Evolutionary conservation across 2,888 invertebrate genomes (phyloP).

Genomic region (Ernsta delagoae): DNA sequence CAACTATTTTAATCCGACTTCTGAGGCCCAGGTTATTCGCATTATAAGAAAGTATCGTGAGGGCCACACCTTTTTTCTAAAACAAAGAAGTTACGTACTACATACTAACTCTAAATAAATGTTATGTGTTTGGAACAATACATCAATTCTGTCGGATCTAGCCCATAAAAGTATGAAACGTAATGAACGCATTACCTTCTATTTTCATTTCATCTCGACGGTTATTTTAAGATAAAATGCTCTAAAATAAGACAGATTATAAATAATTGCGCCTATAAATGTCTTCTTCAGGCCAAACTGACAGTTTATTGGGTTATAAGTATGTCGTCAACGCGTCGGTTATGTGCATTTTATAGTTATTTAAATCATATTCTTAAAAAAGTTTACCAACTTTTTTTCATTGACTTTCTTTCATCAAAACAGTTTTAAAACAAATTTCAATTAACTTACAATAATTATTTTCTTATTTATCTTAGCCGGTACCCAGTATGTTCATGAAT

Average conservation of each 20-base stretch:
- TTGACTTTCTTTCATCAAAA: background rate
- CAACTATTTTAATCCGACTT: background rate
- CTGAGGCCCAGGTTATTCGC: background rate
- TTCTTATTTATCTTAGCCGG: no score
- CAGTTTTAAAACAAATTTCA: background rate
- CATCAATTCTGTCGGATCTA: no score
- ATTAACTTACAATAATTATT: background rate
- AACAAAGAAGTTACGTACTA: no score
- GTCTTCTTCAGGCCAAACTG: slow-evolving; percentile 55
- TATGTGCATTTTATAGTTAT: slow-evolving; percentile 67
- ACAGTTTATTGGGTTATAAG: slow-evolving; percentile 68
- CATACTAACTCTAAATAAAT: no score
- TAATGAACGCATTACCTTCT: no score
- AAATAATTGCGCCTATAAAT: slow-evolving; percentile 52
- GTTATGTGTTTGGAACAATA: no score
- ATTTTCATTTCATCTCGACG: background rate
- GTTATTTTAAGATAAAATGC: background rate
- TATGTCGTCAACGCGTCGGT: slow-evolving; percentile 62
- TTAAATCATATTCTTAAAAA: slow-evolving; percentile 73
- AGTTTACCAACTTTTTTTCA: slow-evolving; percentile 41
- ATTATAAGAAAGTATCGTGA: background rate
- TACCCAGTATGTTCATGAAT: no score
- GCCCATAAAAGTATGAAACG: no score
- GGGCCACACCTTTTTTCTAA: no score
- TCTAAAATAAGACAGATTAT: slow-evolving; percentile 37